phyloP scores from a whole-genome alignment of 2,888 invertebrate species.

The Lomographa bimaculata region DNA sequence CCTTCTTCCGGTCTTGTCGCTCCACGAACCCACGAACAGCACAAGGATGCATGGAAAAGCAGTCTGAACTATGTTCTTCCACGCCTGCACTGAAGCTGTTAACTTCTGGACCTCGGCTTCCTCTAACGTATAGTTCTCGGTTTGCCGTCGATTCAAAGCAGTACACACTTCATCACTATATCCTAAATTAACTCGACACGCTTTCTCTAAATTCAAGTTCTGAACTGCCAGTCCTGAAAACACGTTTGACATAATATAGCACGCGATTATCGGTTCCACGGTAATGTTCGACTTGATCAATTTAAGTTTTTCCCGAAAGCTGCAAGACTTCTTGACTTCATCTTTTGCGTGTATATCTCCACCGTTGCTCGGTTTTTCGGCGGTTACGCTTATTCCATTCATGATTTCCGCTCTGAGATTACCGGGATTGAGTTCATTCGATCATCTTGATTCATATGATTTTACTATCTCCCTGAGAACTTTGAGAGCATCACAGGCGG shows the following conservation, averaged over 20 bases:
- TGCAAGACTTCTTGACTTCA: conserved; percentile 55
- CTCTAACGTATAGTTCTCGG: conserved; percentile 86
- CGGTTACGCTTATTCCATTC: conserved; percentile 68
- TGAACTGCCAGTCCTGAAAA: conserved; percentile 91
- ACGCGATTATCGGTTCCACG: conserved; percentile 87
- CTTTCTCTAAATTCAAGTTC: conserved; percentile 93
- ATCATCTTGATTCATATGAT: conserved; percentile 47
- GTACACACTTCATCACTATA: conserved; percentile 89
- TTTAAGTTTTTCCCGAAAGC: conserved; percentile 69
- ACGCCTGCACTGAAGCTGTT: conserved; percentile 82
- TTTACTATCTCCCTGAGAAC: conserved; percentile 31
- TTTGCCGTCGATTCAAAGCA: conserved; percentile 88
- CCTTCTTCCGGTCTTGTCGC: conserved; percentile 82
- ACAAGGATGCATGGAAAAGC: conserved; percentile 82
- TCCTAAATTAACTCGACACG: conserved; percentile 91
- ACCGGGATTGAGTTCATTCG: conserved; percentile 47
- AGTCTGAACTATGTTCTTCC: conserved; percentile 84
- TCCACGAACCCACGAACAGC: conserved; percentile 85
- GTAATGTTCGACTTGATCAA: conserved; percentile 85
- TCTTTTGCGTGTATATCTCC: conserved; percentile 54
- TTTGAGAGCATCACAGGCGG: conserved; percentile 26
- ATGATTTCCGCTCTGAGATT: conserved; percentile 52
- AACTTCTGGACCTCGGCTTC: conserved; percentile 86
- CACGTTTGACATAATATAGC: conserved; percentile 87
- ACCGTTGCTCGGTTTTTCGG: conserved; percentile 58